Conservation (phyloP, 2,797 vertebrate species). For the Dromococcyx pavoninus region DNA sequence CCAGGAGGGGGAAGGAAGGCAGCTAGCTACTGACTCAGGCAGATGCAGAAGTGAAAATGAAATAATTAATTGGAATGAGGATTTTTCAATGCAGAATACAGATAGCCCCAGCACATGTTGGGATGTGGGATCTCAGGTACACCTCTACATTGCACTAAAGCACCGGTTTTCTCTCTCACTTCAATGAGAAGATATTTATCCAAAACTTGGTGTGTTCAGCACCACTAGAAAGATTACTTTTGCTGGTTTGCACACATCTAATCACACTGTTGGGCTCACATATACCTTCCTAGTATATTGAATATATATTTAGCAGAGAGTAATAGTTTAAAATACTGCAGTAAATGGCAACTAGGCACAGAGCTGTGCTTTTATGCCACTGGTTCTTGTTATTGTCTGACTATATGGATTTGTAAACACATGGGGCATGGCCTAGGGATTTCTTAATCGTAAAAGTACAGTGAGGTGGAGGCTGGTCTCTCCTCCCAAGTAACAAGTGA, state of each 20-base stretch:
- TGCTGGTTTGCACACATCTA: neutral
- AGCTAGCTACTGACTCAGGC: neutral
- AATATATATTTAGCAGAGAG: neutral
- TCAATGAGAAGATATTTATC: neutral
- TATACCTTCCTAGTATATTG: neutral
- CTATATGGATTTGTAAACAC: neutral
- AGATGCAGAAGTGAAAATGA: neutral
- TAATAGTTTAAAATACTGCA: neutral
- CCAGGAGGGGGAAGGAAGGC: neutral
- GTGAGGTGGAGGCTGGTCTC: too few relatives aligned
- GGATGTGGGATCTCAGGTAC: neutral
- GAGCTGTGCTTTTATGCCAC: neutral
- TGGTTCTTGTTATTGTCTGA: neutral
- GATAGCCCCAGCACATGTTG: accelerated
- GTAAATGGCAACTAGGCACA: neutral
- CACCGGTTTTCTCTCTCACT: neutral
- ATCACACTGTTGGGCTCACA: neutral
- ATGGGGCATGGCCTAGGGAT: neutral
- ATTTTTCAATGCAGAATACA: neutral
- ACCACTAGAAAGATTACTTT: neutral
- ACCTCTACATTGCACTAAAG: neutral
- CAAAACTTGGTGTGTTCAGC: neutral
- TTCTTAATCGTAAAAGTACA: neutral
- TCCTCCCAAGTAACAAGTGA: too few relatives aligned
- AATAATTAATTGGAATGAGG: neutral